Conservation (phyloP, 2,797 vertebrate species). For the Alca torda region DNA sequence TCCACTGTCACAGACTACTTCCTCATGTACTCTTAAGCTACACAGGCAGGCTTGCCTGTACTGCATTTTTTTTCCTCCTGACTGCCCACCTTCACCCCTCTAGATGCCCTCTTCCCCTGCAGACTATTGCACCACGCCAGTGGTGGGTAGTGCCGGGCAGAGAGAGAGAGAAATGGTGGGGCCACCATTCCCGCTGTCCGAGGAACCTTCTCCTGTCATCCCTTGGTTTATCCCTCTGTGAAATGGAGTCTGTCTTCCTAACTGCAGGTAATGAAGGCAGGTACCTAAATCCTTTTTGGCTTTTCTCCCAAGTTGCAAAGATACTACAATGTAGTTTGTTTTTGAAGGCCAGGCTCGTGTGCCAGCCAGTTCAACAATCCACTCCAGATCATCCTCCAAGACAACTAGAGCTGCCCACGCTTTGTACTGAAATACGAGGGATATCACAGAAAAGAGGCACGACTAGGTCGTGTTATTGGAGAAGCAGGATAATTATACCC, state of each 20-base stretch:
- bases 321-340: neutral
- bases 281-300: neutral
- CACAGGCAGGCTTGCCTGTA: accelerated
- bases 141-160: neutral
- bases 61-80: neutral
- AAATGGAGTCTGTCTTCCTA: neutral
- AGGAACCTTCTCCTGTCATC: neutral
- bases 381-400: neutral
- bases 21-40: neutral
- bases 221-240: neutral
- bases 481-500: conserved; percentile 42
- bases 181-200: neutral
- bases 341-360: neutral
- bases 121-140: neutral
- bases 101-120: neutral
- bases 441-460: neutral
- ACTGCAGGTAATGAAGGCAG: neutral
- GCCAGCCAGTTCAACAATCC: neutral
- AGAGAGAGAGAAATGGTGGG: neutral
- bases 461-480: neutral
- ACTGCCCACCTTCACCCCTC: neutral
- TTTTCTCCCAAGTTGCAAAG: neutral
- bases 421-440: neutral
- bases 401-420: neutral
- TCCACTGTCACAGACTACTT: neutral